Conservation (phyloP, 1,140 invertebrate genomes). For the Bombus sylvicola region DNA sequence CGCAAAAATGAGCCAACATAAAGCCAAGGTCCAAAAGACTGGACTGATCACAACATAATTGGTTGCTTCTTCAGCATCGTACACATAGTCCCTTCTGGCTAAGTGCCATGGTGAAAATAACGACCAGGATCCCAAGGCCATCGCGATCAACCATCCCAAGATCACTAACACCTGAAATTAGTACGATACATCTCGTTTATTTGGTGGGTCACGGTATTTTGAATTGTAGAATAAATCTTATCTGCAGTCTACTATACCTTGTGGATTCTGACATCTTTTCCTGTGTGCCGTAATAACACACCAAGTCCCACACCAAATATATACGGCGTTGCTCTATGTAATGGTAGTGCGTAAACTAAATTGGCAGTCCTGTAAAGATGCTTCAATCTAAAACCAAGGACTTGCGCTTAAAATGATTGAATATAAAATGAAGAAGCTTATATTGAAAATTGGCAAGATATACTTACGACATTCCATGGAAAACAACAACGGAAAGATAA, state of each 20-base stretch:
- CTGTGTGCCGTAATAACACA: constrained; percentile 83
- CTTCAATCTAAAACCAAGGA: constrained; percentile 83
- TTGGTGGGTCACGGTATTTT: background rate
- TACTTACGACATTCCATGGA: constrained; percentile 87
- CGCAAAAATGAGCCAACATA: constrained; percentile 87
- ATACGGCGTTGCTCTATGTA: constrained; percentile 87
- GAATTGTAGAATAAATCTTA: constrained; percentile 8
- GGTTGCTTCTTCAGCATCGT: constrained; percentile 85
- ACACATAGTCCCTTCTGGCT: constrained; percentile 84
- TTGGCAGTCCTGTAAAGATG: constrained; percentile 87
- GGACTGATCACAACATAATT: constrained; percentile 87
- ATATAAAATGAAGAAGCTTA: background rate
- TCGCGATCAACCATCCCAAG: constrained; percentile 84
- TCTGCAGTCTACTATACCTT: constrained; percentile 70
- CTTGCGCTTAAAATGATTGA: background rate
- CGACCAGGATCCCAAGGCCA: constrained; percentile 82
- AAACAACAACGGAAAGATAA: constrained; percentile 85
- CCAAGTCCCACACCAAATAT: constrained; percentile 86
- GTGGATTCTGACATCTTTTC: constrained; percentile 77
- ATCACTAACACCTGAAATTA: constrained; percentile 80
- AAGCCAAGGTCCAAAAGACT: constrained; percentile 84
- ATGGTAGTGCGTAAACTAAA: constrained; percentile 84
- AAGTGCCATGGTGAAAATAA: constrained; percentile 85
- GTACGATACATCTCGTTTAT: constrained; percentile 13
- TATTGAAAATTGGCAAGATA: background rate